Evolutionary conservation across 30 jellyfish, hydroid and myxozoan species (phyloP).

Genomic region (Hydra vulgaris): DNA sequence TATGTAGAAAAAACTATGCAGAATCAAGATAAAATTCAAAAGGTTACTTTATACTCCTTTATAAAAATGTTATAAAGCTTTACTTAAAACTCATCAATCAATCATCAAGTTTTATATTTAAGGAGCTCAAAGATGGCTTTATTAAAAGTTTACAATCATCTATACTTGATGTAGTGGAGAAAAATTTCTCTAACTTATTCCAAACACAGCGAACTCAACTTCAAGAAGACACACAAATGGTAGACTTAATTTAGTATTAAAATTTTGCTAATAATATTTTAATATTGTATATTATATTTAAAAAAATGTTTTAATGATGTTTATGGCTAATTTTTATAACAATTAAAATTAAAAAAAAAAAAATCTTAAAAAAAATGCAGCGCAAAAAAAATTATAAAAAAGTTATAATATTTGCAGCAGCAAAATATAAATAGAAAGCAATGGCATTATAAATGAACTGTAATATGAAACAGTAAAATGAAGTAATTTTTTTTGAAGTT

Average conservation of each 20-base stretch:
- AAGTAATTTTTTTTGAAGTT: too few relatives aligned
- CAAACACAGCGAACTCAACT: conserved; percentile 20
- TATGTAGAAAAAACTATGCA: neutral
- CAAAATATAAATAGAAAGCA: too few relatives aligned
- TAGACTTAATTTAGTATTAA: neutral
- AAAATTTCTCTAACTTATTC: conserved; percentile 12
- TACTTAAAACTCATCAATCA: neutral
- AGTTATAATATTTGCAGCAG: too few relatives aligned
- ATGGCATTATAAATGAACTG: too few relatives aligned
- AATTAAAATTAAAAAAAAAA: too few relatives aligned
- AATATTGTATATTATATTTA: too few relatives aligned
- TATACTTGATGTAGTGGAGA: neutral
- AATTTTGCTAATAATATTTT: too few relatives aligned
- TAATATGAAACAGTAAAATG: too few relatives aligned
- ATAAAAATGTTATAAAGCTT: neutral
- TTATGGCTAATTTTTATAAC: too few relatives aligned
- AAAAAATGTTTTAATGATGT: too few relatives aligned
- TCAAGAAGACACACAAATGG: conserved; percentile 17
- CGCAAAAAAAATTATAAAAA: too few relatives aligned
- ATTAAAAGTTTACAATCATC: neutral
- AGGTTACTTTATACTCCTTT: neutral
- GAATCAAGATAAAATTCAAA: neutral
- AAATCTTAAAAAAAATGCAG: too few relatives aligned
- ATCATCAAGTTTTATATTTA: neutral
- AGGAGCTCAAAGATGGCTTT: conserved; percentile 18